These are phyloP conservation scores for Chloropsis hardwickii DNA, from an alignment of 2,113 vertebrate genomes.

Conservation along the genomic window DNA sequence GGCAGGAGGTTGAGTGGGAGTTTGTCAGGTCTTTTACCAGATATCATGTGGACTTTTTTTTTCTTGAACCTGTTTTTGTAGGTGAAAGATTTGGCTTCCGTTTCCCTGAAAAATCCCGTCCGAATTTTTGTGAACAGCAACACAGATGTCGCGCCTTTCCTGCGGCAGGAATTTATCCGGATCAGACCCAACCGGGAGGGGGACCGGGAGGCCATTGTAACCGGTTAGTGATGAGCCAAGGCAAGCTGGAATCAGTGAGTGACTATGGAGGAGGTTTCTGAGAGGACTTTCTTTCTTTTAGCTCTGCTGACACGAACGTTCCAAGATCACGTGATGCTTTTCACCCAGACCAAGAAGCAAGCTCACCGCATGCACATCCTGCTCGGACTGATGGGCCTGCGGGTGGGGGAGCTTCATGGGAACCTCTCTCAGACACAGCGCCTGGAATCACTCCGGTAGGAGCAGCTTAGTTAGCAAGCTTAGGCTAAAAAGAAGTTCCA, in stretches of 20 bases:
- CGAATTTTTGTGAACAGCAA: conserved; percentile 98
- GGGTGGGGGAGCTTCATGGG: conserved; percentile 92
- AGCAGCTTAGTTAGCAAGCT: background rate
- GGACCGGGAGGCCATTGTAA: conserved; percentile 91
- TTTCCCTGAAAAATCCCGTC: conserved; percentile 89
- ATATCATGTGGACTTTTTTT: background rate
- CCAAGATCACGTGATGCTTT: conserved; percentile 94
- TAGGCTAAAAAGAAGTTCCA: background rate
- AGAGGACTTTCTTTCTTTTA: conserved; percentile 45
- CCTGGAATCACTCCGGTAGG: conserved; percentile 88
- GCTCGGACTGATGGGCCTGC: conserved; percentile 90
- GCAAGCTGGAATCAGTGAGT: background rate
- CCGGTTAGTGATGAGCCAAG: conserved; percentile 71
- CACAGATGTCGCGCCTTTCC: conserved; percentile 93
- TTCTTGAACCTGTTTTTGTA: conserved; percentile 31
- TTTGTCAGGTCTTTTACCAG: background rate
- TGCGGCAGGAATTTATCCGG: conserved; percentile 92
- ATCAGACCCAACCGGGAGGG: conserved; percentile 90
- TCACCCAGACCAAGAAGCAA: conserved; percentile 98
- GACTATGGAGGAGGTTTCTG: background rate
- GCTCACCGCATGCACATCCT: conserved; percentile 97
- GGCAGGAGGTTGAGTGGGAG: background rate
- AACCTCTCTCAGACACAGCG: conserved; percentile 95
- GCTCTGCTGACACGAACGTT: conserved; percentile 93
- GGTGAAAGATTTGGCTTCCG: conserved; percentile 95